These are phyloP conservation scores for Nephrocerus scutellatus DNA, from an alignment of 2,888 invertebrate genomes.

Conservation along the genomic window DNA sequence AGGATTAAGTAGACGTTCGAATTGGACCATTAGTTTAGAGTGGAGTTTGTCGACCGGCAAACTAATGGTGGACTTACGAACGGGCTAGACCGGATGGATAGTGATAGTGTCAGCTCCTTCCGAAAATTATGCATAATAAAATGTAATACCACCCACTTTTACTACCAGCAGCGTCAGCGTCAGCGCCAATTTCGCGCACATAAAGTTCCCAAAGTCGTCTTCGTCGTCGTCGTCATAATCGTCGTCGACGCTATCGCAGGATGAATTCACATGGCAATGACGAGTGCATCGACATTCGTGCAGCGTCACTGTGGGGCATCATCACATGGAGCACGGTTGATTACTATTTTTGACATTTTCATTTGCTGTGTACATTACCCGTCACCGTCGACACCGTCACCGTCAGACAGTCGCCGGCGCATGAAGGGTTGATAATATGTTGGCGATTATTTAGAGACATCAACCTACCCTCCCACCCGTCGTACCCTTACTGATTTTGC, in stretches of 20 bases:
- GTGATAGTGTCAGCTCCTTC: too few species aligned
- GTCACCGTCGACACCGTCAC: neutral
- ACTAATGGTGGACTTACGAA: neutral
- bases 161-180: slow-evolving; percentile 4
- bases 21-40: slow-evolving; percentile 40
- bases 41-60: neutral
- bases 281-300: slow-evolving; percentile 44
- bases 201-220: slow-evolving; percentile 37
- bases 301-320: neutral
- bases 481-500: slow-evolving; percentile 8
- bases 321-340: slow-evolving; percentile 15
- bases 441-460: slow-evolving; percentile 18
- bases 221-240: slow-evolving; percentile 1
- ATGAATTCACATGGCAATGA: slow-evolving; percentile 27
- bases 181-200: slow-evolving; percentile 22
- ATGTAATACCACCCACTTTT: slow-evolving; percentile 13
- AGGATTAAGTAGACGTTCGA: slow-evolving; percentile 35
- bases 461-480: slow-evolving; percentile 4
- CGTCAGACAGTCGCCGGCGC: neutral
- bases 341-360: slow-evolving; percentile 20
- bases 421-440: slow-evolving; percentile 24
- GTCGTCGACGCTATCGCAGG: neutral
- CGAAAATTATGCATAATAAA: slow-evolving; percentile 17
- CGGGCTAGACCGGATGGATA: neutral
- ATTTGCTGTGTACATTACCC: slow-evolving; percentile 16